phyloP scores from a whole-genome alignment of 2,888 invertebrate genomes.

The Mesoligia furuncula region DNA sequence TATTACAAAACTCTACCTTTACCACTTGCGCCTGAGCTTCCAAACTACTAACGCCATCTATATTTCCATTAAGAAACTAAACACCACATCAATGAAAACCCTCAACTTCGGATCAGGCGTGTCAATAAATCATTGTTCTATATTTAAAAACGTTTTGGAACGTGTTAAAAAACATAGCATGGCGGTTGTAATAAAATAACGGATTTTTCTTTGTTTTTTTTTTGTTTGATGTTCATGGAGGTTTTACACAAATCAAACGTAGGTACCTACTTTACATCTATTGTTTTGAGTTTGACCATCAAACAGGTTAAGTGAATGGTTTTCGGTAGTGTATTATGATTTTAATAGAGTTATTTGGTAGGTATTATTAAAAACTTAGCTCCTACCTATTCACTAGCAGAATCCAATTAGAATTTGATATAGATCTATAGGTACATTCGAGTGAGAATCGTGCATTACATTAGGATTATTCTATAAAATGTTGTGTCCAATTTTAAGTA shows the following conservation, averaged over 20 bases:
- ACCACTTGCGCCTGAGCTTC: conserved; percentile 2
- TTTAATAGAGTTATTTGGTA: conserved; percentile 1
- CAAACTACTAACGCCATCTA: conserved; percentile 64
- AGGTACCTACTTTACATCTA: background rate
- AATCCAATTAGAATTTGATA: background rate
- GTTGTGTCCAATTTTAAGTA: background rate
- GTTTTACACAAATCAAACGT: conserved; percentile 29
- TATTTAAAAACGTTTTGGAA: conserved; percentile 56
- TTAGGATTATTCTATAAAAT: background rate
- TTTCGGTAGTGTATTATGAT: conserved; percentile 27
- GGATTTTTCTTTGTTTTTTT: conserved; percentile 35
- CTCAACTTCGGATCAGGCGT: conserved; percentile 35
- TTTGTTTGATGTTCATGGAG: conserved; percentile 48
- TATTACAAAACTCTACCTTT: background rate
- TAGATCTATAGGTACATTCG: background rate
- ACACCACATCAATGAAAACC: conserved; percentile 49
- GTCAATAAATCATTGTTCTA: conserved; percentile 62
- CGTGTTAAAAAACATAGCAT: conserved; percentile 51
- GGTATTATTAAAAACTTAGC: conserved; percentile 7
- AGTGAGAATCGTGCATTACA: background rate
- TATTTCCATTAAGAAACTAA: conserved; percentile 27
- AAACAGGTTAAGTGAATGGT: conserved; percentile 26
- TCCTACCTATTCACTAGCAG: background rate
- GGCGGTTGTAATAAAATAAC: conserved; percentile 57
- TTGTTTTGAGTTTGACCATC: conserved; percentile 43